A percentile compares a stretch with the other conserved stretches of the same genome.
Conservation (phyloP, 2,797 vertebrate species). For the Paramormyrops hopkinsi region DNA sequence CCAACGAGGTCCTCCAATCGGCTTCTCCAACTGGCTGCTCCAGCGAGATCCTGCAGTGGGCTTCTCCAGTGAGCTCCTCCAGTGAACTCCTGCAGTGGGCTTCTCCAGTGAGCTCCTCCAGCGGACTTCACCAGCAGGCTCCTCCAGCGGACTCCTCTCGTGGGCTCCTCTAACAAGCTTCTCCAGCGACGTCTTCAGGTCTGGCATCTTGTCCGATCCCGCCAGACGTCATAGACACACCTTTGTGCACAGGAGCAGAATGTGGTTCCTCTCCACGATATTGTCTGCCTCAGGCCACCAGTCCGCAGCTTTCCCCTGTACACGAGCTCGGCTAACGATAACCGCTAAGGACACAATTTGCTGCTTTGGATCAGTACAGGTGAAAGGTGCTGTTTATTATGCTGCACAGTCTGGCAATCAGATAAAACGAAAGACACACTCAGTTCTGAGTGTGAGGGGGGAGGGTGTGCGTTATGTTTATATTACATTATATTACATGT, state of each 20-base stretch:
- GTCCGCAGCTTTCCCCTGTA: background rate
- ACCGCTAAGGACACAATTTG: conserved; percentile 7
- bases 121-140: background rate
- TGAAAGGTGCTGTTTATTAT: conserved; percentile 1
- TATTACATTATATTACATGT: background rate
- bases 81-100: background rate
- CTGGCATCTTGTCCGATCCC: conserved; percentile 12
- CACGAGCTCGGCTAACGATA: conserved; percentile 15
- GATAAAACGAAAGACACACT: conserved; percentile 6
- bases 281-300: background rate
- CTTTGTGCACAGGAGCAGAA: conserved; percentile 25
- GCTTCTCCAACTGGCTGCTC: background rate
- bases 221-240: conserved; percentile 25
- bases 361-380: background rate
- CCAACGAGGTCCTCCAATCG: background rate
- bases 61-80: background rate
- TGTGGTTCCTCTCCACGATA: conserved; percentile 9
- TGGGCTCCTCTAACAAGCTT: background rate
- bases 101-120: background rate
- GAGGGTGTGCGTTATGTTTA: background rate
- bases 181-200: conserved; percentile 6
- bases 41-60: background rate
- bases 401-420: background rate
- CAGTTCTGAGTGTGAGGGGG: background rate
- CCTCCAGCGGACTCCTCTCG: conserved; percentile 15